Evolutionary conservation across 1,140 invertebrate genomes (phyloP).

Genomic region (Potamilus streckersoni): DNA sequence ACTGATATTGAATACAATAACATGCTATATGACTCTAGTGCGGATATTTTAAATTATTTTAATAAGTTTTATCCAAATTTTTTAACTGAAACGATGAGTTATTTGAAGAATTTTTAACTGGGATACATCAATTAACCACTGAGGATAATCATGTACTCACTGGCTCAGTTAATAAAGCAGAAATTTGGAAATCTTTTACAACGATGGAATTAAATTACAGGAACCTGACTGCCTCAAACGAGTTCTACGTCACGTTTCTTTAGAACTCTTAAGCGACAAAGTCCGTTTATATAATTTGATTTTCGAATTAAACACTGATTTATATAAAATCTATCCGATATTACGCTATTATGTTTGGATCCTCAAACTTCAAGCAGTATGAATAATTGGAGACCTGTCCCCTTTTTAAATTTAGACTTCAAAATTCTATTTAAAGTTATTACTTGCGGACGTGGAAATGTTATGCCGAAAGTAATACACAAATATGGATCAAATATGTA

Average conservation of each 20-base stretch:
- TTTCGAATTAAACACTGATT: slow-evolving; percentile 25
- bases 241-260: slow-evolving; percentile 23
- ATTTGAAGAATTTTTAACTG: slow-evolving; percentile 26
- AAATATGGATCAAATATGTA: slow-evolving; percentile 37
- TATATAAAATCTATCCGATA: slow-evolving; percentile 38
- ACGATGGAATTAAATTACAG: slow-evolving; percentile 36
- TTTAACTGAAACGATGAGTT: slow-evolving; percentile 27
- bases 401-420: slow-evolving; percentile 43
- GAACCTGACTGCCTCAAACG: slow-evolving; percentile 37
- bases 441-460: slow-evolving; percentile 21
- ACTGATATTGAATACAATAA: slow-evolving; percentile 14
- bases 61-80: slow-evolving; percentile 38
- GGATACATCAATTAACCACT: slow-evolving; percentile 29
- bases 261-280: slow-evolving; percentile 27
- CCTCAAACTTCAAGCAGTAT: slow-evolving; percentile 16
- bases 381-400: slow-evolving; percentile 43
- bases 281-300: slow-evolving; percentile 19
- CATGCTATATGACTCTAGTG: not conserved
- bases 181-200: slow-evolving; percentile 27
- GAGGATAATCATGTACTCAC: slow-evolving; percentile 18
- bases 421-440: slow-evolving; percentile 43
- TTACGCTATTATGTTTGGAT: slow-evolving; percentile 42
- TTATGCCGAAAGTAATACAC: slow-evolving; percentile 30
- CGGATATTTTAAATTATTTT: slow-evolving; percentile 32
- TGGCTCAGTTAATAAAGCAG: slow-evolving; percentile 18